A percentile compares a stretch with the other conserved stretches of the same genome.
Conservation (phyloP, 2,797 vertebrate species). For the Pseudocheirus occidentalis region DNA sequence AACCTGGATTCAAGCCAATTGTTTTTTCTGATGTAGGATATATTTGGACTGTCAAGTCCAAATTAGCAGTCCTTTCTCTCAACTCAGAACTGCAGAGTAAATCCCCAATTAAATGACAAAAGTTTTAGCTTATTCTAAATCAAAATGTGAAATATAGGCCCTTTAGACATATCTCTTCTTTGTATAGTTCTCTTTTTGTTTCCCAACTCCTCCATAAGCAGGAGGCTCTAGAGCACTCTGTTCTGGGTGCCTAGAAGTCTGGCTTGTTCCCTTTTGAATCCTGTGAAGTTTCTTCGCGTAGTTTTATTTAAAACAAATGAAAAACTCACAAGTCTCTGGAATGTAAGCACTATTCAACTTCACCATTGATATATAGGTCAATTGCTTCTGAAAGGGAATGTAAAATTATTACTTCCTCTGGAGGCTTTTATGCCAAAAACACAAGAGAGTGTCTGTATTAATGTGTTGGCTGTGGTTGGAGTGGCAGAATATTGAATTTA, state of each 20-base stretch:
- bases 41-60: neutral
- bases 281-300: constrained; percentile 5
- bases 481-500: constrained; percentile 39
- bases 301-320: constrained; percentile 46
- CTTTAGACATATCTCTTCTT: neutral
- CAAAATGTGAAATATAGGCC: neutral
- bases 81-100: neutral
- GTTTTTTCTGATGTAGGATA: neutral
- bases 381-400: constrained; percentile 51
- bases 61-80: neutral
- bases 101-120: neutral
- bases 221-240: neutral
- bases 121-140: neutral
- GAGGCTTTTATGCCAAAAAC: constrained; percentile 36
- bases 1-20: neutral
- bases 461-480: constrained; percentile 35
- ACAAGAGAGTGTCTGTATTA: neutral
- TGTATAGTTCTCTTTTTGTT: neutral
- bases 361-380: constrained; percentile 47
- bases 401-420: constrained; percentile 57
- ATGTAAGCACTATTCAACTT: constrained; percentile 33
- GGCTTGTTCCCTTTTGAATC: neutral
- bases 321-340: constrained; percentile 32
- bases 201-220: neutral
- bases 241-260: neutral